Evolutionary conservation across 2,888 invertebrate genomes (phyloP).

Genomic region (Drosophila aldrichi): DNA sequence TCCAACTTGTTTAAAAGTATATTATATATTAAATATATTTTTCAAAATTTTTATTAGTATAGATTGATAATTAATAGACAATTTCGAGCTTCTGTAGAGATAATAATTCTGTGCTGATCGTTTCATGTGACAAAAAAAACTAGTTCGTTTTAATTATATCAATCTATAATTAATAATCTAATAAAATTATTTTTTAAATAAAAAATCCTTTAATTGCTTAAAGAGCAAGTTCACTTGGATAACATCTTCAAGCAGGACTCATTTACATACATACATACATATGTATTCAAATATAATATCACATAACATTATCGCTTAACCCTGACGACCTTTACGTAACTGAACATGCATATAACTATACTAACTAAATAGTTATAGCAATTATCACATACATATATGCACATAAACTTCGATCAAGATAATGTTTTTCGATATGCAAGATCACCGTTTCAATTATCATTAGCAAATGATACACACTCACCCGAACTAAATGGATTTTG

Average conservation of each 20-base stretch:
- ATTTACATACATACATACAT: too few relatives aligned
- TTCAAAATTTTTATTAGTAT: not conserved
- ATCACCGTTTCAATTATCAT: not conserved
- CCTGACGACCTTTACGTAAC: constrained; percentile 37
- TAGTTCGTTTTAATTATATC: not conserved
- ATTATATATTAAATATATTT: not conserved
- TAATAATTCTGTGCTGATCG: not conserved
- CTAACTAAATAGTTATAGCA: not conserved
- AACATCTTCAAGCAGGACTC: not conserved
- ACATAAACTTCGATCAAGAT: not conserved
- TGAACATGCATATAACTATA: not conserved
- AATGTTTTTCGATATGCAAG: not conserved
- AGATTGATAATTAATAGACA: not conserved
- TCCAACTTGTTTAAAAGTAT: not conserved
- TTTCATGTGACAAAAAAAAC: not conserved
- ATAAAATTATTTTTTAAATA: too few relatives aligned
- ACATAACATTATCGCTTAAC: constrained; percentile 4
- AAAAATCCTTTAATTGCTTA: not conserved
- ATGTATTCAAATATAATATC: not conserved
- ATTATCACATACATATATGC: not conserved
- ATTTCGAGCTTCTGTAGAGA: not conserved
- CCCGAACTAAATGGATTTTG: constrained; percentile 5
- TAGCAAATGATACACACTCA: constrained; percentile 13
- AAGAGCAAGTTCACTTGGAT: not conserved
- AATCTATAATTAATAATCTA: too few relatives aligned